Conservation (phyloP, 2,888 invertebrate genomes). For the Scaptomyza polygonia region DNA sequence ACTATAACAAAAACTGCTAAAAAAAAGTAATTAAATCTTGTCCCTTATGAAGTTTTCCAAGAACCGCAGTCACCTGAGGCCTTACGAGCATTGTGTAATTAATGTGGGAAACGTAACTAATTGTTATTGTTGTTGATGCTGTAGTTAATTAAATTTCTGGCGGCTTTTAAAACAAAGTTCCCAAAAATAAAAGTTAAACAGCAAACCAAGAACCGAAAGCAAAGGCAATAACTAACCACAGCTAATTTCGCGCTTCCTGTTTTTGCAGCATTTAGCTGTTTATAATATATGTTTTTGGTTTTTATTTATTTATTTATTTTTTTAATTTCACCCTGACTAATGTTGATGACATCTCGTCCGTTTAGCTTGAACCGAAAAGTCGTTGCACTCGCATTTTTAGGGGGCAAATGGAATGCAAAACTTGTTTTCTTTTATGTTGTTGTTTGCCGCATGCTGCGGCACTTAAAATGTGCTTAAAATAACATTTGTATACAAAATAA, state of each 20-base stretch:
- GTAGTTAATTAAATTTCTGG: slow-evolving; percentile 46
- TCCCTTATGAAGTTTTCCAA: slow-evolving; percentile 17
- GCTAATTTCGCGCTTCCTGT: slow-evolving; percentile 52
- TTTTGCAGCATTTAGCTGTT: slow-evolving; percentile 31
- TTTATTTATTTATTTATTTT: neutral
- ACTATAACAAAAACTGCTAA: neutral
- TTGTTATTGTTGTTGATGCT: slow-evolving; percentile 29
- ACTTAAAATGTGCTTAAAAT: slow-evolving; percentile 22
- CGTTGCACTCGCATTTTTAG: slow-evolving; percentile 59
- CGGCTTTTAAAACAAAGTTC: slow-evolving; percentile 24
- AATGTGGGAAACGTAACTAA: slow-evolving; percentile 46
- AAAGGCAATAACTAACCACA: slow-evolving; percentile 18
- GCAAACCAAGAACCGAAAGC: neutral
- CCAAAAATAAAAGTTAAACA: slow-evolving; percentile 14
- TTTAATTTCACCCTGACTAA: slow-evolving; percentile 45
- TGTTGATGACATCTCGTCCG: slow-evolving; percentile 49
- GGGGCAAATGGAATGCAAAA: slow-evolving; percentile 37
- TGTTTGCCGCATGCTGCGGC: slow-evolving; percentile 12
- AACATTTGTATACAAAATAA: neutral
- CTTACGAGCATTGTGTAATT: slow-evolving; percentile 34
- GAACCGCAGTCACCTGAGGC: slow-evolving; percentile 12
- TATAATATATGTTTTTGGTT: neutral
- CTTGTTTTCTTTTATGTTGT: slow-evolving; percentile 33
- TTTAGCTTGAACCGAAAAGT: slow-evolving; percentile 30
- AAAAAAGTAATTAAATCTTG: slow-evolving; percentile 19